Conservation (phyloP, 2,797 vertebrate genomes). For the Merluccius polli region DNA sequence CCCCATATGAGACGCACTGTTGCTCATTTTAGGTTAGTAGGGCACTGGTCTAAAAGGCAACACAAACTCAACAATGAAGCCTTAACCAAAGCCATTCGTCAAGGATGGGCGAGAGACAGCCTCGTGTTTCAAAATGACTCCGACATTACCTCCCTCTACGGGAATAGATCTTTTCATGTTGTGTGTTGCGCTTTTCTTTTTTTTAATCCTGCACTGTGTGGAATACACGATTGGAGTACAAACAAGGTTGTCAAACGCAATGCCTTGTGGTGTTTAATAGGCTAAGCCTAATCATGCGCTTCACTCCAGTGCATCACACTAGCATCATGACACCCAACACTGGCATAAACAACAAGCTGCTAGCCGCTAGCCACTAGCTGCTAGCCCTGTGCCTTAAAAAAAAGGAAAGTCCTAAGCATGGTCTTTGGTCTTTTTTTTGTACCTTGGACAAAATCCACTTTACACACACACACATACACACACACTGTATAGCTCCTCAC, state of each 20-base stretch:
- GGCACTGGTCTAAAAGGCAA: too few relatives aligned
- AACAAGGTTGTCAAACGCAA: neutral
- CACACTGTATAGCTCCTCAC: neutral
- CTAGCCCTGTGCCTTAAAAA: neutral
- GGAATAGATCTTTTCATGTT: too few relatives aligned
- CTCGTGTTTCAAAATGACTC: too few relatives aligned
- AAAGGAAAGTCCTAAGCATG: neutral
- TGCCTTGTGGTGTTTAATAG: neutral
- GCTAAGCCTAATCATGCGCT: neutral
- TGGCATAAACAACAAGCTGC: too few relatives aligned
- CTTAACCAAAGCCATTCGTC: too few relatives aligned
- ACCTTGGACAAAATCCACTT: neutral
- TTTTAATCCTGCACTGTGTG: neutral
- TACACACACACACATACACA: neutral
- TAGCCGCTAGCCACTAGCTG: neutral
- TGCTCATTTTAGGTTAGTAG: too few relatives aligned
- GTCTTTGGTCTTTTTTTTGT: neutral
- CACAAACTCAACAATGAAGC: too few relatives aligned
- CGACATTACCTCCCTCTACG: too few relatives aligned
- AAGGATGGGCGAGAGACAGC: too few relatives aligned
- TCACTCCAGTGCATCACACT: neutral
- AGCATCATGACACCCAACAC: neutral
- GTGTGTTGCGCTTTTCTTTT: too few relatives aligned
- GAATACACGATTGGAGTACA: neutral
- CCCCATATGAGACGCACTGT: too few relatives aligned